A percentile compares a stretch with the other conserved stretches of the same genome.
Conservation (phyloP, 1,140 invertebrate species). For the Drosophila tani region DNA sequence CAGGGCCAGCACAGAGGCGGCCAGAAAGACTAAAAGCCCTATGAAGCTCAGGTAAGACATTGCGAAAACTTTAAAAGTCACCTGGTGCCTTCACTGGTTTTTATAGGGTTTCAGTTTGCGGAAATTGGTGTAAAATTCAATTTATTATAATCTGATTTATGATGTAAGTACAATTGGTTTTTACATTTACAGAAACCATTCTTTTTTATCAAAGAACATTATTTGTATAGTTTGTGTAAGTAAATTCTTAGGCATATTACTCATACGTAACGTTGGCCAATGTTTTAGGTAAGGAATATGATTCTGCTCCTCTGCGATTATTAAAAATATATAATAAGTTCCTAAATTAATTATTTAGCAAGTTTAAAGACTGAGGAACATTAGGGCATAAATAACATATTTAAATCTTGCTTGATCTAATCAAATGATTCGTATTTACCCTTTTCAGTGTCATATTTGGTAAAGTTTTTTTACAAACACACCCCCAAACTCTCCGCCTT, state of each 20-base stretch:
- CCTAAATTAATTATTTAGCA: neutral
- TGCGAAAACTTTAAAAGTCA: neutral
- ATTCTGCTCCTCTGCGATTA: neutral
- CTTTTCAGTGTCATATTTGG: too few relatives aligned
- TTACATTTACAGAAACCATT: neutral
- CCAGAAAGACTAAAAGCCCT: neutral
- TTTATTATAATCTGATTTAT: conserved; percentile 3
- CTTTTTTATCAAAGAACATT: neutral
- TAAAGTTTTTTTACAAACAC: too few relatives aligned
- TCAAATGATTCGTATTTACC: too few relatives aligned
- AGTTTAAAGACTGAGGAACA: too few relatives aligned
- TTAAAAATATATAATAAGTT: neutral
- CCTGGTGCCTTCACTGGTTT: neutral
- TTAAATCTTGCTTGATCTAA: neutral
- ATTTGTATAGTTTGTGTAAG: neutral
- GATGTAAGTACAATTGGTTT: neutral
- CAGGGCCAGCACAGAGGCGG: neutral
- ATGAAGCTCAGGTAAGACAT: conserved; percentile 2
- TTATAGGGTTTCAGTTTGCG: neutral
- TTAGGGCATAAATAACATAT: too few relatives aligned
- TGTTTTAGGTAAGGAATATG: too few relatives aligned
- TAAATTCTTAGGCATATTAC: neutral
- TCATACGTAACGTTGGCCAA: neutral
- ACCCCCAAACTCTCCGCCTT: too few relatives aligned
- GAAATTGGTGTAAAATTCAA: neutral